Conservation (phyloP, 2,113 vertebrate species). For the Urocitellus parryii region DNA sequence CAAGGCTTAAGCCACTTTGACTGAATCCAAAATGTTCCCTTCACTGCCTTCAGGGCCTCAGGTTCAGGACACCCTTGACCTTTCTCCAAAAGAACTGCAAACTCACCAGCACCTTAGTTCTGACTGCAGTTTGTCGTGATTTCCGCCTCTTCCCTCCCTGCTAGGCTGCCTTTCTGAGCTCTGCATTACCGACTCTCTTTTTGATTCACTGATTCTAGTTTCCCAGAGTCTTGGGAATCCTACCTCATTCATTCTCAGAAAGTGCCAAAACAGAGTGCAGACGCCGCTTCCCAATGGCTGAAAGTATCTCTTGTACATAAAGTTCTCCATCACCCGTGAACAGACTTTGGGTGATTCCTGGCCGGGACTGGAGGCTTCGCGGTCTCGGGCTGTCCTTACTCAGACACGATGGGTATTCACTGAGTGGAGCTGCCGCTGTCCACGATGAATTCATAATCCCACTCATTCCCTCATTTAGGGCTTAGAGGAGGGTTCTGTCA, state of each 20-base stretch:
- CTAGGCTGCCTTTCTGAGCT: background rate
- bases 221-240: background rate
- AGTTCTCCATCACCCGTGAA: background rate
- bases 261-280: background rate
- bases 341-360: background rate
- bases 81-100: background rate
- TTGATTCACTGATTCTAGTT: background rate
- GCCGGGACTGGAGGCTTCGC: background rate
- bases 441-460: too few relatives aligned
- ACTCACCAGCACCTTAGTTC: background rate
- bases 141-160: background rate
- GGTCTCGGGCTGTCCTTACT: fast-evolving
- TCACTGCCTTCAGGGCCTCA: fast-evolving
- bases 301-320: background rate
- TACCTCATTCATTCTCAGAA: background rate
- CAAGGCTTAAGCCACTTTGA: background rate
- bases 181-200: background rate
- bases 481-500: background rate
- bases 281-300: background rate
- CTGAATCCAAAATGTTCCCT: background rate
- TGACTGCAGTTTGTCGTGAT: background rate
- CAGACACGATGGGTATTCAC: background rate
- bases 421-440: background rate
- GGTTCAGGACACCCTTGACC: background rate
- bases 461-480: background rate